Evolutionary conservation across 2,888 invertebrate species (phyloP), one percentile per base, ranked within the genome.

Genomic region (Pollenia amentaria): DNA sequence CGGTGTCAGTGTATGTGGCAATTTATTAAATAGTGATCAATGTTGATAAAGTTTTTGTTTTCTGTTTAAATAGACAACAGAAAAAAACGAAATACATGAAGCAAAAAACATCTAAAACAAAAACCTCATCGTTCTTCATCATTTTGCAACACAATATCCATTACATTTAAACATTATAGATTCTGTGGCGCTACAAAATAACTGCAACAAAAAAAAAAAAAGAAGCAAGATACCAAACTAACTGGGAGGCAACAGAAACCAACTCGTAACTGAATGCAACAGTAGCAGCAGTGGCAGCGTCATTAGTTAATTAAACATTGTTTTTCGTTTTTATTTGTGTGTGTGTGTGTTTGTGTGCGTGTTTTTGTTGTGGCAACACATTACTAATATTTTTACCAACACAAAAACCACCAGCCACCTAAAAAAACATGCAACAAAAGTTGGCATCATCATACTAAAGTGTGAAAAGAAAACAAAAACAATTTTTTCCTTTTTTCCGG

Each of bases 261-360:
- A 53, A 12, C 10, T 29, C 29, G 29, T 29, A 29, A 29, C 18
- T 3, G 9, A 57, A 9, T 38, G 62, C 21, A 67, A 11, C 53
- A 72, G 21, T 38, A 40, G 48, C 21, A 42, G 51, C n/a, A 64
- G 55, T 62, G 57, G 76, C 70, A 65, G 72, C 46, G 83, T 84
- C 86, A 87, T 87, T 84, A 87, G 86, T 80, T 87, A 87, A 87
- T 87, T 87, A 80, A 80, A 87, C 84, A 86, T 42, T 64, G 78
- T 48, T 70, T 76, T 82, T 76, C 14, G 14, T 38, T 44, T 18
- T 3, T 60, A 51, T 44, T 42, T 55, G 29, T 53, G 16, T 64
- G 51, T n/a, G 14, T 12, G 10, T 48, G 44, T 62, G 29, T 29
- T 3, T 6, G 29, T 29, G 29, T 44, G 14, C 46, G 21, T 57